These are phyloP conservation scores for Odontesthes bonariensis DNA, from an alignment of 2,113 vertebrate genomes.

Conservation along the genomic window DNA sequence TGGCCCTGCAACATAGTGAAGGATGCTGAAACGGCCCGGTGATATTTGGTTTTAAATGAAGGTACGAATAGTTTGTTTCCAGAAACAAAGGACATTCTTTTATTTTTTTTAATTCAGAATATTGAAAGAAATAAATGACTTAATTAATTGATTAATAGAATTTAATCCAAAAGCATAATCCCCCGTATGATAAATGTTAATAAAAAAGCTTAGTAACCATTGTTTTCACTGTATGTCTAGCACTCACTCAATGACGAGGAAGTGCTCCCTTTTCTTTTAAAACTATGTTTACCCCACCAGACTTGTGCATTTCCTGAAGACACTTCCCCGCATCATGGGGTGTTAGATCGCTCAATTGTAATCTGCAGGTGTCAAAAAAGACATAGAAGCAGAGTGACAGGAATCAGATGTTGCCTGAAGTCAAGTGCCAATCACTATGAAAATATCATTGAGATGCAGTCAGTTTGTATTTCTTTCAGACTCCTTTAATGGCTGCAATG, in stretches of 20 bases:
- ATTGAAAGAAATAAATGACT: too few relatives aligned
- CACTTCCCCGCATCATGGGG: constrained; percentile 15
- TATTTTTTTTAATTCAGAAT: too few relatives aligned
- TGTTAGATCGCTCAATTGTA: constrained; percentile 79
- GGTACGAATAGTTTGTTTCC: too few relatives aligned
- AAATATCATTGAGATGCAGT: background rate
- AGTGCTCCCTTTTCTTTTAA: background rate
- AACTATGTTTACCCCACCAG: constrained; percentile 3
- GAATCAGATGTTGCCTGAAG: constrained; percentile 46
- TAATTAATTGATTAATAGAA: too few relatives aligned
- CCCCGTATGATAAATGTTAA: too few relatives aligned
- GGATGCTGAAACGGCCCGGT: too few relatives aligned
- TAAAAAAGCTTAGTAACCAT: too few relatives aligned
- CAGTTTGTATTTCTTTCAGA: constrained; percentile 3
- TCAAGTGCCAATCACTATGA: constrained; percentile 27
- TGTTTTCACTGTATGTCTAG: background rate
- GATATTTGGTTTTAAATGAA: too few relatives aligned
- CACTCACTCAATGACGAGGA: background rate
- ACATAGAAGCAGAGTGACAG: constrained; percentile 20
- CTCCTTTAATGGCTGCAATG: constrained; percentile 1
- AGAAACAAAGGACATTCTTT: too few relatives aligned
- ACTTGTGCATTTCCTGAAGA: constrained; percentile 35
- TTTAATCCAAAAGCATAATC: too few relatives aligned
- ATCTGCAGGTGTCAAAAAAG: constrained; percentile 71
- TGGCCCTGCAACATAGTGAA: too few relatives aligned